Conservation (phyloP, 2,888 invertebrate genomes). For the Tachina grossa region DNA sequence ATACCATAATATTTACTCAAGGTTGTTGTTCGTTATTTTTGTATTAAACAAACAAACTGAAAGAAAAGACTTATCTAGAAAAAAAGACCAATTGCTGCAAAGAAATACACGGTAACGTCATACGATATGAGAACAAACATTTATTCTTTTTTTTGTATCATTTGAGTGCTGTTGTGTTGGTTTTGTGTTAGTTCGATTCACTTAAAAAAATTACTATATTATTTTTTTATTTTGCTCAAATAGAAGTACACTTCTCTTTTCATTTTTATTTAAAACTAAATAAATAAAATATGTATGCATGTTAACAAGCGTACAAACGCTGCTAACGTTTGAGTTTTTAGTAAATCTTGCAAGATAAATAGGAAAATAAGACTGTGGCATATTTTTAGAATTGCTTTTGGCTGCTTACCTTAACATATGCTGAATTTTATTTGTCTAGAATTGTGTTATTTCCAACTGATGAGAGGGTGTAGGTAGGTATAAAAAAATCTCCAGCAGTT, state of each 20-base stretch:
- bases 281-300: not conserved
- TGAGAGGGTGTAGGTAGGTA: not conserved
- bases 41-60: not conserved
- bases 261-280: conserved; percentile 20
- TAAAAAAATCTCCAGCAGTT: not conserved
- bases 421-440: conserved; percentile 66
- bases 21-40: conserved; percentile 51
- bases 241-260: conserved; percentile 24
- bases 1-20: conserved; percentile 36
- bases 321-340: not conserved
- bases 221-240: not conserved
- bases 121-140: conserved; percentile 48
- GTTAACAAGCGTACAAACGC: not conserved
- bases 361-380: conserved; percentile 49
- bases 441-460: conserved; percentile 22
- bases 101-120: conserved; percentile 44
- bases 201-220: conserved; percentile 11
- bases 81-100: conserved; percentile 20
- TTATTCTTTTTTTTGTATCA: conserved; percentile 9
- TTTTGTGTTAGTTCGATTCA: conserved; percentile 22
- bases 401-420: conserved; percentile 62
- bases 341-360: conserved; percentile 7
- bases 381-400: conserved; percentile 54
- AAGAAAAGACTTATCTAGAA: not conserved
- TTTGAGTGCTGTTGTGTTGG: conserved; percentile 17